Conservation (phyloP, 2,113 vertebrate species). For the Serinus canaria region DNA sequence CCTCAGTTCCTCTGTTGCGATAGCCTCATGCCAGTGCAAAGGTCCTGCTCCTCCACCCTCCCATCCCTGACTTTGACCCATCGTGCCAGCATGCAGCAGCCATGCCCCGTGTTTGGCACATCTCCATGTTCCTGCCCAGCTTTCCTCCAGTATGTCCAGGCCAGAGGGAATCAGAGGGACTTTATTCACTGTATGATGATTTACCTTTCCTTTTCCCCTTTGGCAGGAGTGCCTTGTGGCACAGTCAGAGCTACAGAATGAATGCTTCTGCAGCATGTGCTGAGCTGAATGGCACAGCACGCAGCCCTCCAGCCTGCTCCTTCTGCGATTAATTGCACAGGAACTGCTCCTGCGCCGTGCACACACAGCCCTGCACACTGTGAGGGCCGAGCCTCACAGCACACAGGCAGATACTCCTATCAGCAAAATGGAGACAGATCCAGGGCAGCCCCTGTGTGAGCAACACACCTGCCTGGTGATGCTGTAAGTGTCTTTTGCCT, state of each 20-base stretch:
- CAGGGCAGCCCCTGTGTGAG: not conserved
- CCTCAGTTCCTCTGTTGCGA: rapidly evolving
- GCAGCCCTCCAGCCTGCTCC: not conserved
- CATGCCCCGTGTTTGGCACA: rapidly evolving
- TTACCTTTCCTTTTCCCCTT: not conserved
- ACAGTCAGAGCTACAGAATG: not conserved
- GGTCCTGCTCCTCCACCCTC: not conserved
- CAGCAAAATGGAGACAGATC: not conserved
- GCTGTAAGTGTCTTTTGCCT: not conserved
- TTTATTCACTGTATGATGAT: not conserved
- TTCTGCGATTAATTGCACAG: not conserved
- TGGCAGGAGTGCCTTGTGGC: not conserved
- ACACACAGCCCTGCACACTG: rapidly evolving
- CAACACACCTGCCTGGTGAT: not conserved
- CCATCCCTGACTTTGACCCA: constrained; percentile 1
- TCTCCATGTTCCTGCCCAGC: not conserved
- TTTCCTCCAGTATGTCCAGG: rapidly evolving
- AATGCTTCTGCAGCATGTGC: not conserved
- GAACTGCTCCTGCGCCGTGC: not conserved
- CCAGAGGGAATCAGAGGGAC: not conserved
- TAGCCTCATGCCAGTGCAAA: not conserved
- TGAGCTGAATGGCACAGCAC: constrained; percentile 23
- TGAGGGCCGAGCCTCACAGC: not conserved
- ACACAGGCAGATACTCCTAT: not conserved
- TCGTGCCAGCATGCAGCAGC: not conserved